Evolutionary conservation across 2,888 invertebrate genomes (phyloP).

Genomic region (Pyrocoelia pectoralis): DNA sequence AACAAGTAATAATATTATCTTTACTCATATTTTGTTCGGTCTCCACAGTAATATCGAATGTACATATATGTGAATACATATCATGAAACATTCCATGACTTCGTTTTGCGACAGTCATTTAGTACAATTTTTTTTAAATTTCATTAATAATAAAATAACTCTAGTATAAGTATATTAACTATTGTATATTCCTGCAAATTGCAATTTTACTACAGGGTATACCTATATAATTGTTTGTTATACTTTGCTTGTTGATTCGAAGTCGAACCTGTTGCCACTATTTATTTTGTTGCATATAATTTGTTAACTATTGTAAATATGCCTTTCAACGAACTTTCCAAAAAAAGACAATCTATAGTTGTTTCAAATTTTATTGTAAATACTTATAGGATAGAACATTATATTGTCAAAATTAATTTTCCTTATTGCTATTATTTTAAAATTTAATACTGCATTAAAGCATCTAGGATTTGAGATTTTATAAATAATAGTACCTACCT

Average conservation of each 20-base stretch:
- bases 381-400: conserved; percentile 37
- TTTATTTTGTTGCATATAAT: conserved; percentile 12
- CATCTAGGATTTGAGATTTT: conserved; percentile 58
- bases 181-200: conserved; percentile 28
- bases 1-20: not conserved
- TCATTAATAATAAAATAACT: not conserved
- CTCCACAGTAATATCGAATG: not conserved
- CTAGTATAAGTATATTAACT: not conserved
- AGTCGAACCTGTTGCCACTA: not conserved
- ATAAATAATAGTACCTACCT: conserved; percentile 31
- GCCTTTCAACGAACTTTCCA: conserved; percentile 51
- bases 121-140: conserved; percentile 11
- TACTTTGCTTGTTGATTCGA: not conserved
- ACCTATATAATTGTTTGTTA: conserved; percentile 20
- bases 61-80: conserved; percentile 17
- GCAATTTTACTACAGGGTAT: conserved; percentile 47
- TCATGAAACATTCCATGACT: conserved; percentile 27
- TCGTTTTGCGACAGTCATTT: conserved; percentile 2
- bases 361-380: conserved; percentile 42
- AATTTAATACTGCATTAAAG: conserved; percentile 56
- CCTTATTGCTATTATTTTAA: conserved; percentile 41
- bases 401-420: conserved; percentile 41
- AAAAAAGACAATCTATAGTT: conserved; percentile 51
- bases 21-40: not conserved
- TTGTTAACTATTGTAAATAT: conserved; percentile 32